phyloP scores from a whole-genome alignment of 2,888 invertebrate species.

The Oscheius myriophilus region DNA sequence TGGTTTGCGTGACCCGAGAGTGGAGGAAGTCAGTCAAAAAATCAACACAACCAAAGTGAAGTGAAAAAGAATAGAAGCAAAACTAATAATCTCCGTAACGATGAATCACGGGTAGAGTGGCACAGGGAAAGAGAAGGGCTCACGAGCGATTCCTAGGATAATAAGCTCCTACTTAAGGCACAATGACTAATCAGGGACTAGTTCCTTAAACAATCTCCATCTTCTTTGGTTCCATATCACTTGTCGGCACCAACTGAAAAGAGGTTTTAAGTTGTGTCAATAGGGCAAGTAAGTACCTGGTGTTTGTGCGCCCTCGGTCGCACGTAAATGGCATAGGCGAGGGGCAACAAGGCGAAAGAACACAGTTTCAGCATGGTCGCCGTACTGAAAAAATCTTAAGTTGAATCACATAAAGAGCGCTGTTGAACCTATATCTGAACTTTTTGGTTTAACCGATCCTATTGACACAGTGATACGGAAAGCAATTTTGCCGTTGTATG shows the following conservation, averaged over 20 bases:
- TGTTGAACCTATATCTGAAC: too few relatives aligned
- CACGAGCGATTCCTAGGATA: slow-evolving; percentile 2
- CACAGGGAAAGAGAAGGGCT: slow-evolving; percentile 8
- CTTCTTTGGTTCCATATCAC: slow-evolving; percentile 25
- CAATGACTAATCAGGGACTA: slow-evolving; percentile 11
- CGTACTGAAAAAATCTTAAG: slow-evolving; percentile 50
- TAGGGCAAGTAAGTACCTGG: slow-evolving; percentile 31
- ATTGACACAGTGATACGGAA: too few relatives aligned
- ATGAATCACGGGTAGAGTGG: slow-evolving; percentile 17
- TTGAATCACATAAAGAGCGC: background rate
- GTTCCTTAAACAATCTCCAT: slow-evolving; percentile 33
- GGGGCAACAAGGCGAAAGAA: slow-evolving; percentile 68
- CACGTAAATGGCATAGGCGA: slow-evolving; percentile 69
- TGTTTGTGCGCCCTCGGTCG: slow-evolving; percentile 55
- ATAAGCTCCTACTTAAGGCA: slow-evolving; percentile 12
- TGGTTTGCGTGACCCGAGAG: slow-evolving; percentile 12
- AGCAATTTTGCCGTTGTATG: too few relatives aligned
- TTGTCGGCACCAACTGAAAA: slow-evolving; percentile 25
- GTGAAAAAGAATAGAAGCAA: background rate
- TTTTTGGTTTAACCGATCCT: too few relatives aligned
- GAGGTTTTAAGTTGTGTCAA: background rate
- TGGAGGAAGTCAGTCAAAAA: slow-evolving; percentile 14
- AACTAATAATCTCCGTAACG: slow-evolving; percentile 5
- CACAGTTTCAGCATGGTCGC: slow-evolving; percentile 68
- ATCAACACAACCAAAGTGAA: background rate